Percentiles rank a stretch among this genome's conserved stretches.
Evolutionary conservation across 2,888 invertebrate genomes (phyloP).

Genomic region (Tenodera sinensis): DNA sequence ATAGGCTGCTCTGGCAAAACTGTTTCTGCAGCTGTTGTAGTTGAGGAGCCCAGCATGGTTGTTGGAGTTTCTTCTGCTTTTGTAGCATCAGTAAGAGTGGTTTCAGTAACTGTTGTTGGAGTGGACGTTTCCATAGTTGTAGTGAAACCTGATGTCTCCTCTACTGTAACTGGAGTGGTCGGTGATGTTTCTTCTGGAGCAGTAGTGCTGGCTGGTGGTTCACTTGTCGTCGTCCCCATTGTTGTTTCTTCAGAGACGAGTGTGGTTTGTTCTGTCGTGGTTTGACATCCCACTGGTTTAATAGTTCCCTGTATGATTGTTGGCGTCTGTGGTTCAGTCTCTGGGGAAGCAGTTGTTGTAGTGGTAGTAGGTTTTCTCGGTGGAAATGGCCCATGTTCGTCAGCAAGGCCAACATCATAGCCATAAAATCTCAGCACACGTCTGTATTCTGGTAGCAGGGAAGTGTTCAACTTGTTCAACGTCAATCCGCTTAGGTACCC

Average conservation of each 20-base stretch:
- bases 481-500: conserved; percentile 79
- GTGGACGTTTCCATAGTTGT: too few species aligned
- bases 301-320: conserved; percentile 27
- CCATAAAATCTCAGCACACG: conserved; percentile 74
- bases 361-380: conserved; percentile 32
- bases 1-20: neutral
- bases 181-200: too few species aligned
- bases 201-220: neutral
- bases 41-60: too few species aligned
- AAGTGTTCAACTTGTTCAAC: conserved; percentile 73
- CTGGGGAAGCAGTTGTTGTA: conserved; percentile 23
- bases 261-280: conserved; percentile 6
- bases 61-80: too few species aligned
- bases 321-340: conserved; percentile 14
- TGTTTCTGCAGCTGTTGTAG: neutral
- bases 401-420: conserved; percentile 60
- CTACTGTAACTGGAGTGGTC: too few species aligned
- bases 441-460: conserved; percentile 69
- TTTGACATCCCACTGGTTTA: neutral
- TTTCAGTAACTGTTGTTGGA: too few species aligned
- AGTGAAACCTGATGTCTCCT: too few species aligned
- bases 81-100: too few species aligned
- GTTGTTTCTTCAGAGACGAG: neutral
- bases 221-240: too few species aligned
- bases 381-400: neutral